Evolutionary conservation across 1,140 invertebrate genomes (phyloP).

Genomic region (Drosophila oshimai): DNA sequence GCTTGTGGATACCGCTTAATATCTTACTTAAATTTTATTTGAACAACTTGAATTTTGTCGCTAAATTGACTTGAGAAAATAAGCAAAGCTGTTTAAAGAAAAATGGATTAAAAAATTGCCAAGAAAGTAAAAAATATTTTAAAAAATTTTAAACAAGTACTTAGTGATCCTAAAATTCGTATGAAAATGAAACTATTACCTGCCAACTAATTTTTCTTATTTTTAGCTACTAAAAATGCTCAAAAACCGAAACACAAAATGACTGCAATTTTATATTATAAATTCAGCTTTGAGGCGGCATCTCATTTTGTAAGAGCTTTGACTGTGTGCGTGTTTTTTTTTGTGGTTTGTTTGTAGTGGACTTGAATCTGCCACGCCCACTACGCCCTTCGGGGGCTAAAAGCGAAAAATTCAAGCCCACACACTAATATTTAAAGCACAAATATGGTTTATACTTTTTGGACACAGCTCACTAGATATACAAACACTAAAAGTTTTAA

Average conservation of each 20-base stretch:
- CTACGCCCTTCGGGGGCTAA: slow-evolving; percentile 24
- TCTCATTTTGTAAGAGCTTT: slow-evolving; percentile 27
- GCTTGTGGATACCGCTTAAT: background rate
- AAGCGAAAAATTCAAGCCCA: background rate
- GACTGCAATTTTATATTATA: slow-evolving; percentile 64
- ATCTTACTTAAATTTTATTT: background rate
- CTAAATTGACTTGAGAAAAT: background rate
- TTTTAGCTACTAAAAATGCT: slow-evolving; percentile 30
- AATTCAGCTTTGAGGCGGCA: background rate
- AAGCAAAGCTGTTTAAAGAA: background rate
- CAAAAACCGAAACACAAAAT: slow-evolving; percentile 37
- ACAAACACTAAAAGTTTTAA: too few species aligned
- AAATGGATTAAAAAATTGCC: too few species aligned
- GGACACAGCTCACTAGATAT: too few species aligned
- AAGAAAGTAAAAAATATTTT: background rate
- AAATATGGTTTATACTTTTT: background rate
- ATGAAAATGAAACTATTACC: slow-evolving; percentile 19
- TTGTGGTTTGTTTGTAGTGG: slow-evolving; percentile 8
- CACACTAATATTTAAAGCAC: background rate
- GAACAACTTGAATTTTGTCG: background rate
- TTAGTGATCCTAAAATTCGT: background rate
- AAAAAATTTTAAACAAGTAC: too few species aligned
- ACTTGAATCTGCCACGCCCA: slow-evolving; percentile 55
- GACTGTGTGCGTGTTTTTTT: background rate
- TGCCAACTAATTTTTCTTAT: slow-evolving; percentile 30